phyloP scores from a whole-genome alignment of 2,888 invertebrate species.

The Liopterus haemorrhoidalis region DNA sequence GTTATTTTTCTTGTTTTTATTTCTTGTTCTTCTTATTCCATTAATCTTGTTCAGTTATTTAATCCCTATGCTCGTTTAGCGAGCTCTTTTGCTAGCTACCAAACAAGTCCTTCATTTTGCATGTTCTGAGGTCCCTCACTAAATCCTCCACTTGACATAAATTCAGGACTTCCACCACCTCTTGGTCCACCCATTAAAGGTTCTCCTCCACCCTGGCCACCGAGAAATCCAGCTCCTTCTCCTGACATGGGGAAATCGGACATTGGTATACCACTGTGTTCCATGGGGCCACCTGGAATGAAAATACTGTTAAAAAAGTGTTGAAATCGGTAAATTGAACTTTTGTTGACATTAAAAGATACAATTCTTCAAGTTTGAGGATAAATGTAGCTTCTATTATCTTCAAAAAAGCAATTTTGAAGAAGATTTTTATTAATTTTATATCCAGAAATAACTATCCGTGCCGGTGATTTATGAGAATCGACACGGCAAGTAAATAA shows the following conservation, averaged over 20 bases:
- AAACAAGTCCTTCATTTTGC: slow-evolving; percentile 68
- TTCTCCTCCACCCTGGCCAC: slow-evolving; percentile 49
- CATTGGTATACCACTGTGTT: slow-evolving; percentile 59
- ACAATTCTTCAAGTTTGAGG: too few species aligned
- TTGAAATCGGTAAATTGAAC: too few species aligned
- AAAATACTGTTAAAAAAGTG: slow-evolving; percentile 16
- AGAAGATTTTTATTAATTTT: too few species aligned
- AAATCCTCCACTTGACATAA: slow-evolving; percentile 58
- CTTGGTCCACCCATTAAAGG: slow-evolving; percentile 61
- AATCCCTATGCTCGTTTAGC: slow-evolving; percentile 47
- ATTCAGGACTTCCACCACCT: slow-evolving; percentile 70
- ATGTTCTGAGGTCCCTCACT: slow-evolving; percentile 66
- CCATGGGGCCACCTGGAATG: slow-evolving; percentile 62
- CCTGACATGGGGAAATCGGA: slow-evolving; percentile 70
- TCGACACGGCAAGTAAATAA: too few species aligned
- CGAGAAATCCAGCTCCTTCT: slow-evolving; percentile 53
- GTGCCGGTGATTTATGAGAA: too few species aligned
- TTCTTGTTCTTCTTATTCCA: too few species aligned
- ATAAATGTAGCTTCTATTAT: too few species aligned
- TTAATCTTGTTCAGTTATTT: too few species aligned
- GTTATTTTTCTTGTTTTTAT: too few species aligned
- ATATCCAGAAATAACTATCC: too few species aligned
- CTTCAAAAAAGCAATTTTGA: too few species aligned
- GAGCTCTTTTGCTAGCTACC: slow-evolving; percentile 56
- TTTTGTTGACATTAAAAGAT: too few species aligned